Evolutionary conservation across 2,888 invertebrate species (phyloP).

Genomic region (Dicyrtomina minuta): DNA sequence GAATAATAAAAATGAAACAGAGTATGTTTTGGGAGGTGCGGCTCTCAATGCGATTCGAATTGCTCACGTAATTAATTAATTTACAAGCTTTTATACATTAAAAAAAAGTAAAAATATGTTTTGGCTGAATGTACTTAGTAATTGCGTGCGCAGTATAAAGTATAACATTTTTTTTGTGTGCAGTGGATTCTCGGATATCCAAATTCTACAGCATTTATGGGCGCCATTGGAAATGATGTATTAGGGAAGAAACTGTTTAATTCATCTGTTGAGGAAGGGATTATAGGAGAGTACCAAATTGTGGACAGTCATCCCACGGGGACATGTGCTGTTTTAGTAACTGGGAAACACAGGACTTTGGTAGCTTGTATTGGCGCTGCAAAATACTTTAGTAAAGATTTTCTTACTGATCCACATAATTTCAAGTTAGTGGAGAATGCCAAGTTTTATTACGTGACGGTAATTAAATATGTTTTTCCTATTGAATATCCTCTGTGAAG

Average conservation of each 20-base stretch:
- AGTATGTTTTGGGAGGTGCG: slow-evolving; percentile 93
- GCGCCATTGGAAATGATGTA: slow-evolving; percentile 89
- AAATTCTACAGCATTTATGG: slow-evolving; percentile 81
- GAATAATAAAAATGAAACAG: slow-evolving; percentile 74
- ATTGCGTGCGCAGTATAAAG: too few relatives aligned
- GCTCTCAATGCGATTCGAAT: slow-evolving; percentile 91
- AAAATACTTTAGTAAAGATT: slow-evolving; percentile 84
- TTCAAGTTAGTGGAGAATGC: slow-evolving; percentile 74
- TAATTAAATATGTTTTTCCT: too few relatives aligned
- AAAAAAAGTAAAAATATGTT: background rate
- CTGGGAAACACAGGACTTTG: slow-evolving; percentile 82
- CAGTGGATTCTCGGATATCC: slow-evolving; percentile 88
- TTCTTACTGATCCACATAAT: slow-evolving; percentile 74
- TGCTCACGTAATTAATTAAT: slow-evolving; percentile 67
- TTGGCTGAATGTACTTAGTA: too few relatives aligned
- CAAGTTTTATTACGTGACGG: slow-evolving; percentile 83
- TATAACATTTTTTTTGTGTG: too few relatives aligned
- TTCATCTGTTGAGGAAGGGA: slow-evolving; percentile 77
- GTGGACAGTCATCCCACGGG: slow-evolving; percentile 72
- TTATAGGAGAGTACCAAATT: slow-evolving; percentile 85
- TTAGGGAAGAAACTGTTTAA: slow-evolving; percentile 80
- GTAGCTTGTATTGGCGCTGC: slow-evolving; percentile 98
- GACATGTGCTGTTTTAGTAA: slow-evolving; percentile 93
- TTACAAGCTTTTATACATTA: background rate
- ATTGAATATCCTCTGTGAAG: too few relatives aligned